A percentile compares a stretch with the other conserved stretches of the same genome.
Conservation (phyloP, 2,113 vertebrate genomes). For the Albula goreensis region DNA sequence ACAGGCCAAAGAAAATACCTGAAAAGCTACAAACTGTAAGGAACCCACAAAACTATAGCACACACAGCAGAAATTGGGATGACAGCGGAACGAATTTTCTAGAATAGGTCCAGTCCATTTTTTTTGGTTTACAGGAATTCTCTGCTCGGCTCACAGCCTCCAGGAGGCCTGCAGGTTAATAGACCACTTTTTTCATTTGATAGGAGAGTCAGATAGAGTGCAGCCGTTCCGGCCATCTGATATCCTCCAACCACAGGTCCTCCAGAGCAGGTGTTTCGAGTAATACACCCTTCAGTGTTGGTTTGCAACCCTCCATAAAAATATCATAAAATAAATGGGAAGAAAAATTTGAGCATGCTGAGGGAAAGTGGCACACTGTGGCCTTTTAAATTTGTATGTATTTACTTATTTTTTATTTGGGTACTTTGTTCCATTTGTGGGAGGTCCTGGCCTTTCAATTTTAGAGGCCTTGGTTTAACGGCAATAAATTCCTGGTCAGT, state of each 20-base stretch:
- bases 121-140: background rate
- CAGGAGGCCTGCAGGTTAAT: constrained; percentile 4
- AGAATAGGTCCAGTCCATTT: background rate
- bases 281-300: background rate
- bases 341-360: background rate
- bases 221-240: background rate
- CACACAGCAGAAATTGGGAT: background rate
- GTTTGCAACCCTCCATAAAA: background rate
- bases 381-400: background rate
- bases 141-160: background rate
- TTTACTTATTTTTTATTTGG: background rate
- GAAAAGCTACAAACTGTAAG: no score
- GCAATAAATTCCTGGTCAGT: background rate
- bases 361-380: background rate
- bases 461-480: background rate
- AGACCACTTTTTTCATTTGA: constrained; percentile 3
- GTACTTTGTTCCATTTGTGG: background rate
- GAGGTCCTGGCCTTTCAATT: background rate
- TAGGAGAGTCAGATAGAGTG: background rate
- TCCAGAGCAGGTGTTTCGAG: background rate
- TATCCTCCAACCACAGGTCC: background rate
- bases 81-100: background rate
- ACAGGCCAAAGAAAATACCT: no score
- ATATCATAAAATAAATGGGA: background rate
- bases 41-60: background rate